phyloP scores from a whole-genome alignment of 2,113 vertebrate genomes.

The Manacus vitellinus region DNA sequence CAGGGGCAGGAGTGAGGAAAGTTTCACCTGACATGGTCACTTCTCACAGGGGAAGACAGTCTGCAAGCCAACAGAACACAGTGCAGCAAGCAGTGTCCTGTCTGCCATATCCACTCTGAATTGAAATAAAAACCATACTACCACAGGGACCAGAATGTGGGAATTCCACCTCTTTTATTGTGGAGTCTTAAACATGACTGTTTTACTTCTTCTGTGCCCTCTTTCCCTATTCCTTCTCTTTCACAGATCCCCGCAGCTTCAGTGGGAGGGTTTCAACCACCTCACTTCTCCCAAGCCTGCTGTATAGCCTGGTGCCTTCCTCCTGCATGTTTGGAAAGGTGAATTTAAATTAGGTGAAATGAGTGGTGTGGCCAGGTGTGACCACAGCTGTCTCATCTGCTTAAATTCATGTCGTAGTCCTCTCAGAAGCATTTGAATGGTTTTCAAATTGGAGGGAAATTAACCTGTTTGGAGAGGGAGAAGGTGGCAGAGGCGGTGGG shows the following conservation, averaged over 20 bases:
- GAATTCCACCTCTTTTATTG: neutral
- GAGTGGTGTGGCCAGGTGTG: neutral
- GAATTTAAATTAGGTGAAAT: neutral
- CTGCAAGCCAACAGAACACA: fast-evolving
- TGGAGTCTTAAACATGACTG: neutral
- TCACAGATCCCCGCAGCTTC: neutral
- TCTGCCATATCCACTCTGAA: neutral
- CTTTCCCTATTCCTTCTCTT: neutral
- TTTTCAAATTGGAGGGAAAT: neutral
- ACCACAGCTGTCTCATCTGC: neutral
- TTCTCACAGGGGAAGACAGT: neutral
- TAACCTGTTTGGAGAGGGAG: neutral
- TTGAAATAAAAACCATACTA: neutral
- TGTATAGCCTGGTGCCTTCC: neutral
- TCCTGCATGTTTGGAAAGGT: neutral
- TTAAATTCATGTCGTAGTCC: neutral
- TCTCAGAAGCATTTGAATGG: neutral
- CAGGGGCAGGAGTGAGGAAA: neutral
- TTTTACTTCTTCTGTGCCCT: neutral
- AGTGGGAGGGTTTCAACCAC: neutral
- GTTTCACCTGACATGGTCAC: neutral
- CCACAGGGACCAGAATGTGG: neutral
- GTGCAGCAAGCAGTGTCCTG: fast-evolving
- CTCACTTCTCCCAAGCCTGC: fast-evolving
- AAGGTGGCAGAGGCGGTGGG: fast-evolving